Conservation (phyloP, 2,797 vertebrate genomes). For the Anolis apletophallus region DNA sequence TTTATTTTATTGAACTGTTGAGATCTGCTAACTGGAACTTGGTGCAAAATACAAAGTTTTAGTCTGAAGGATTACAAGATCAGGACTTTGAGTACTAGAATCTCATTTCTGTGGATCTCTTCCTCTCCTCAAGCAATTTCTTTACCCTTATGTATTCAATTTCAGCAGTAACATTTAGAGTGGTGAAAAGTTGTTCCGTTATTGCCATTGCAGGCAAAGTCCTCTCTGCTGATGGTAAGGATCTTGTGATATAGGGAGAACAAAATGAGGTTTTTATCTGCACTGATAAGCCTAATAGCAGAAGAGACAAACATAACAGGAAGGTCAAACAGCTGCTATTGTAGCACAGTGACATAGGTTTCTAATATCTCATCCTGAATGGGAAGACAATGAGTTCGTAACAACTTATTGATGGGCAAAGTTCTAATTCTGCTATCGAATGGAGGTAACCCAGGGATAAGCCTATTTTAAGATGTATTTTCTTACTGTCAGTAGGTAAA, state of each 20-base stretch:
- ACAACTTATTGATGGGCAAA: conserved; percentile 1
- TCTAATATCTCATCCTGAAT: background rate
- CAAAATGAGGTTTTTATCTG: conserved; percentile 36
- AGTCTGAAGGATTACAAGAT: background rate
- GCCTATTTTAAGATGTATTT: conserved; percentile 11
- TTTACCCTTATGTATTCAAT: background rate
- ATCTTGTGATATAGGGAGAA: background rate
- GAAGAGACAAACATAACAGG: conserved; percentile 39
- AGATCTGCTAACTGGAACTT: no score
- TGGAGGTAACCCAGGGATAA: background rate
- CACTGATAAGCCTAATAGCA: conserved; percentile 24
- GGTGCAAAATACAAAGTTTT: no score
- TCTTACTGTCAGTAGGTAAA: background rate
- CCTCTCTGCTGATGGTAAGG: conserved; percentile 30
- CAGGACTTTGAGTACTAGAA: background rate
- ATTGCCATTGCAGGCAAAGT: conserved; percentile 34
- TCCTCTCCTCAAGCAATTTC: background rate
- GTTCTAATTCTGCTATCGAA: background rate
- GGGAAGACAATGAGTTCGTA: background rate
- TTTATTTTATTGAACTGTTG: no score
- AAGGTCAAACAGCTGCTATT: conserved; percentile 46
- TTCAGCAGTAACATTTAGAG: background rate
- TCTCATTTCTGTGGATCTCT: background rate
- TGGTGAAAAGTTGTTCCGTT: no score
- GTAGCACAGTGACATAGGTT: background rate